Evolutionary conservation across 1,140 invertebrate species (phyloP), one percentile per base, ranked within the genome.

Genomic region (Nilaparvata lugens): DNA sequence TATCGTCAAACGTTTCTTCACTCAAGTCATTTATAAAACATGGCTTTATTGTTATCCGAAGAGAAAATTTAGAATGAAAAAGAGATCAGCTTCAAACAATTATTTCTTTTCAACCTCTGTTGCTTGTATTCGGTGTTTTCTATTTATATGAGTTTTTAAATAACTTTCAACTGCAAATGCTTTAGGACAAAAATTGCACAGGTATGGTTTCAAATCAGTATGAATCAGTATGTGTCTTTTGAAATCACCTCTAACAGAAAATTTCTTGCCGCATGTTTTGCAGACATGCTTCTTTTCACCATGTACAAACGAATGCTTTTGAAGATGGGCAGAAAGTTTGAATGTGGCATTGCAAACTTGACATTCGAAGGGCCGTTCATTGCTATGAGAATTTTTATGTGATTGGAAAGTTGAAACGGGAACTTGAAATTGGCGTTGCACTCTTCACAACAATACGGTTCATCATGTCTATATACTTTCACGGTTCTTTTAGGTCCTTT

Each of bases 361-460:
- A 68, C 86, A 88, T 4, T 71, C 71, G 71, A 81, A 82, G 2
- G 85, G 83, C 60, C 83, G 78, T 58, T 86, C 83, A 5, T 81
- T 81, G 0, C 82, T 83, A 69, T 89, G 86, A 70, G 48, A 58
- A 28, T 55, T 63, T 4, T 74, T 75, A 61, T 81, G 80, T 1
- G 79, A 77, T 55, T 76, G 78, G 0, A 81, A 65, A 0, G 78
- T 78, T 2, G 76, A 78, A 62, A 79, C 79, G 24, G 81, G 79
- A 24, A 35, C 7, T 35, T 35, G 31, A 35, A 35, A 2, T 35
- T 6, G 7, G 31, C 31, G 13, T 35, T 35, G 31, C 31, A 35
- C 31, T 11, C 31, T 35, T 35, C 1, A 11, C 31, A 35, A 11
- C n/a, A n/a, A n/a, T n/a, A n/a, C 7, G 13, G 13, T 6, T 11